A percentile compares a stretch with the other conserved stretches of the same genome.
phyloP scores from a whole-genome alignment of 2,888 invertebrate genomes.

The Lasioglossum figueresi region DNA sequence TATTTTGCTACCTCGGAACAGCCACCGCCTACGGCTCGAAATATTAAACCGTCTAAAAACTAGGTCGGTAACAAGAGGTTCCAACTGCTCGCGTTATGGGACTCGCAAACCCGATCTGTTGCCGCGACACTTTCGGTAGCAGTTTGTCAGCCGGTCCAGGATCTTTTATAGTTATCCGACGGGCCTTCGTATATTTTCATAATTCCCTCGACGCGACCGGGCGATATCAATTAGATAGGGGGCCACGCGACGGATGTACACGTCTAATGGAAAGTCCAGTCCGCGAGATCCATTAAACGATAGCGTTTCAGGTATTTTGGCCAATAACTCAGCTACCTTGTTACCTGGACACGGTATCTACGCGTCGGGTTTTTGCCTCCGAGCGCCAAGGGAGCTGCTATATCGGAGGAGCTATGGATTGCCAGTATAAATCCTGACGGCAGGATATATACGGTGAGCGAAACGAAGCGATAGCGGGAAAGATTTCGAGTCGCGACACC shows the following conservation, averaged over 20 bases:
- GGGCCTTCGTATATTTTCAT: constrained; percentile 24
- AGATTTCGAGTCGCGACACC: constrained; percentile 6
- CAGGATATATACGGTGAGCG: constrained; percentile 56
- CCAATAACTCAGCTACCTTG: constrained; percentile 55
- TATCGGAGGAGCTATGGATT: constrained; percentile 40
- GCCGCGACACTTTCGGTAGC: neutral
- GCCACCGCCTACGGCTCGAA: neutral
- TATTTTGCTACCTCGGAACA: neutral
- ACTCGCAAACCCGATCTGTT: neutral
- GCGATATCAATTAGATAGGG: constrained; percentile 40
- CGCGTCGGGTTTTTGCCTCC: constrained; percentile 6
- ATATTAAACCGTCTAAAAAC: neutral
- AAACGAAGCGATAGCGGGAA: constrained; percentile 29
- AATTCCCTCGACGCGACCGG: constrained; percentile 18
- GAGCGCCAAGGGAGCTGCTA: constrained; percentile 24
- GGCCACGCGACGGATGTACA: neutral
- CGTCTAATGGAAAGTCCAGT: constrained; percentile 47
- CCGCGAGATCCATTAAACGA: constrained; percentile 56
- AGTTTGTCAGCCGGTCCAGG: constrained; percentile 19
- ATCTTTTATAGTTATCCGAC: neutral
- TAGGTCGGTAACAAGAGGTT: neutral
- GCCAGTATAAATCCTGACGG: constrained; percentile 44
- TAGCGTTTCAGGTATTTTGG: constrained; percentile 51
- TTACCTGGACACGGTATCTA: constrained; percentile 40
- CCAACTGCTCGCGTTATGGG: neutral